Evolutionary conservation across 2,888 invertebrate species (phyloP).

Genomic region (Sarcophaga rosellei): DNA sequence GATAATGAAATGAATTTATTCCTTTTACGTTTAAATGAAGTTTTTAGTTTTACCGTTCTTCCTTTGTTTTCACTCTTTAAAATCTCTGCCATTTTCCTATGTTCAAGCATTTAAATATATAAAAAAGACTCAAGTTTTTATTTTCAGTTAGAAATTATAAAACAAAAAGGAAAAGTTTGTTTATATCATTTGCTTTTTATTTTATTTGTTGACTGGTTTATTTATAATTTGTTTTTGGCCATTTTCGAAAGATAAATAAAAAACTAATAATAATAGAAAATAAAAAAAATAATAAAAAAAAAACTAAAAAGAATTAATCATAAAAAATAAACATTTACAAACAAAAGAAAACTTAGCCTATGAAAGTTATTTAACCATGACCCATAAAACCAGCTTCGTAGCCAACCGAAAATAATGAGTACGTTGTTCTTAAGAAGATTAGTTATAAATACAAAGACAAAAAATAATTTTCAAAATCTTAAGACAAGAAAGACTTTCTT

Average conservation of each 20-base stretch:
- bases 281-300: neutral
- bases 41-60: neutral
- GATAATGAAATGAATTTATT: slow-evolving; percentile 21
- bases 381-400: slow-evolving; percentile 19
- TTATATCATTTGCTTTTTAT: neutral
- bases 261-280: neutral
- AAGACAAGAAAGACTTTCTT: too few species aligned
- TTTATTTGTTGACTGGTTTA: neutral
- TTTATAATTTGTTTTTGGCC: slow-evolving; percentile 31
- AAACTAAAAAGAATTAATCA: slow-evolving; percentile 24
- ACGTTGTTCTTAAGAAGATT: slow-evolving; percentile 26
- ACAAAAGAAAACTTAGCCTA: neutral
- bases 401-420: neutral
- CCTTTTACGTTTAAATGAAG: neutral
- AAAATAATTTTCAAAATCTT: neutral
- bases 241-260: slow-evolving; percentile 4
- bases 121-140: slow-evolving; percentile 17
- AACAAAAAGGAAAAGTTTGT: slow-evolving; percentile 55
- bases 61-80: slow-evolving; percentile 6
- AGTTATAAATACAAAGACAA: slow-evolving; percentile 21
- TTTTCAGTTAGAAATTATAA: slow-evolving; percentile 38
- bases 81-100: slow-evolving; percentile 23
- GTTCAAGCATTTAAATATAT: slow-evolving; percentile 4
- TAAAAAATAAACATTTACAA: slow-evolving; percentile 17
- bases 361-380: slow-evolving; percentile 34